Base-by-base conservation (phyloP, 2,113 vertebrate genomes). In the Cyphomyrus plagiostoma region DNA sequence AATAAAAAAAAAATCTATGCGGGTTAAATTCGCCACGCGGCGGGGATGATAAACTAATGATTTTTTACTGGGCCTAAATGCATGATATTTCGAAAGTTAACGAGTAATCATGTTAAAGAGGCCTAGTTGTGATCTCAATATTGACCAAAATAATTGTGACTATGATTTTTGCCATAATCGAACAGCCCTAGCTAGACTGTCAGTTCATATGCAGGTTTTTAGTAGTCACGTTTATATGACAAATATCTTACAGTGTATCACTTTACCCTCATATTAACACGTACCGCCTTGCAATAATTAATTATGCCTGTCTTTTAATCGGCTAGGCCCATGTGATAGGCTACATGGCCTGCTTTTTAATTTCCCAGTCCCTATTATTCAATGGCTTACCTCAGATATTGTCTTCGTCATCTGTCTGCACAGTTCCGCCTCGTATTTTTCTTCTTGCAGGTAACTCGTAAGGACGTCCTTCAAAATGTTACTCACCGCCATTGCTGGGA, bases 381-480 rank as follows among this genome's bases (percentile, higher is more conserved):
- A n/a, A 19, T 87, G 85, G 48, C 53, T 56, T 93, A 99, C 98
- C 97, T 98, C 97, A 35, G 96, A 95, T 86, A 98, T 93, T 0
- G 95, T 97, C 92, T 94, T 96, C 19, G 96, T 96, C 97, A 97
- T 94, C 88, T 97, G 95, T 91, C 96, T 94, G 92, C 97, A 97
- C 46, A 95, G 93, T 21, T 96, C 96, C 0, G 94, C 94, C 91
- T 98, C 97, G 91, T 98, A 99, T 39, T 93, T 93, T 93, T 95
- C 96, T 87, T 97, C 96, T 92, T 95, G 95, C 53, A 98, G 95
- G 88, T 95, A 95, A 89, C 89, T 96, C 13, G 92, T 94, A 26
- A 98, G 93, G 39, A 97, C 97, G 0, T 98, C 98, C 94, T 95
- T 94, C 93, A 99, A 94, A 91, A 99, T 97, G 17, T 92, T 93